phyloP scores from a whole-genome alignment of 2,113 vertebrate species.

The Dicaeum eximium region DNA sequence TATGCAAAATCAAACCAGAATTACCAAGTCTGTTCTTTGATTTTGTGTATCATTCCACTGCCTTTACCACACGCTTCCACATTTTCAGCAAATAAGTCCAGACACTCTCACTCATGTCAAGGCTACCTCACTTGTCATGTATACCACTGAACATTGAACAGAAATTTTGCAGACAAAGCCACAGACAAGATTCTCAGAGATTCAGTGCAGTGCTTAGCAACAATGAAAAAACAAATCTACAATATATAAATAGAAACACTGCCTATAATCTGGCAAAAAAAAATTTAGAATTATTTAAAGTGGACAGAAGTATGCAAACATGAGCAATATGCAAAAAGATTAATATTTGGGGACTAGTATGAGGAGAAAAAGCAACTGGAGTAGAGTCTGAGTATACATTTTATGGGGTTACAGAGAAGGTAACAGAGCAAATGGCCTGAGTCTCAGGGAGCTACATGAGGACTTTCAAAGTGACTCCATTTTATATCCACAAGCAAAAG shows the following conservation, averaged over 20 bases:
- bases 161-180: background rate
- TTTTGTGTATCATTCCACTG: background rate
- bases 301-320: background rate
- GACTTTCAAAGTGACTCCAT: background rate
- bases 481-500: background rate
- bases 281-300: background rate
- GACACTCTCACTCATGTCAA: background rate
- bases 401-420: background rate
- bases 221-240: background rate
- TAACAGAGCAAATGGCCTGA: background rate
- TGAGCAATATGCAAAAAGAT: background rate
- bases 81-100: background rate
- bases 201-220: background rate
- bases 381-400: background rate
- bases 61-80: background rate
- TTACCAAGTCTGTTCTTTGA: background rate
- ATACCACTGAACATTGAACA: background rate
- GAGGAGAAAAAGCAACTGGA: background rate
- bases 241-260: background rate
- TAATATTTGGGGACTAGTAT: background rate
- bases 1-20: background rate
- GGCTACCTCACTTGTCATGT: background rate
- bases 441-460: background rate
- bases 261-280: background rate
- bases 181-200: background rate